Percentiles rank a stretch among this genome's conserved stretches.
These are phyloP conservation scores for Cladopsammia gracilis DNA, from an alignment of 64 coral and sea anemone genomes.

Conservation along the genomic window DNA sequence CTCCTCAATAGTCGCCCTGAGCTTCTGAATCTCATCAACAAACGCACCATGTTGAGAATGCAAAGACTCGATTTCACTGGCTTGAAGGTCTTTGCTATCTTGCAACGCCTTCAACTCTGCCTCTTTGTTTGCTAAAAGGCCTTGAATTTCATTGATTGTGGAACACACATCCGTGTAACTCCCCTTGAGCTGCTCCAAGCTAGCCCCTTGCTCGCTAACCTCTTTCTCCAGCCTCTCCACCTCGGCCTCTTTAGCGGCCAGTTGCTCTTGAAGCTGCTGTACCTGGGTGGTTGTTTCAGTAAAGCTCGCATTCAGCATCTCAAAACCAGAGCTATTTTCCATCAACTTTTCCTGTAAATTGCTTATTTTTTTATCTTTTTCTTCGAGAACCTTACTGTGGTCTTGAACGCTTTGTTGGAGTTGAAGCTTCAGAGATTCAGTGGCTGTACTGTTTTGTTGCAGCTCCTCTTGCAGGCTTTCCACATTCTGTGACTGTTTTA, in stretches of 20 bases:
- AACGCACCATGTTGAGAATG: constrained; percentile 1
- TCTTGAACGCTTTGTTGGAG: constrained; percentile 17
- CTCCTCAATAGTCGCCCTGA: background rate
- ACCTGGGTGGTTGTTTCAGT: constrained; percentile 21
- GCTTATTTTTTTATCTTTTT: constrained; percentile 79
- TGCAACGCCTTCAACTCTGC: background rate
- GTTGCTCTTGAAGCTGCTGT: constrained; percentile 43
- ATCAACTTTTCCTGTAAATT: constrained; percentile 58
- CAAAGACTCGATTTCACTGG: constrained; percentile 7
- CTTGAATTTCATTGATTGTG: constrained; percentile 32
- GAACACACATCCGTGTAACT: constrained; percentile 47
- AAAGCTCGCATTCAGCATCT: constrained; percentile 56
- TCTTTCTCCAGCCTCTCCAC: constrained; percentile 53
- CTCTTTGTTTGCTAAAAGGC: constrained; percentile 5
- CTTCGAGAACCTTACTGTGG: constrained; percentile 20
- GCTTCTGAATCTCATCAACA: constrained; percentile 9
- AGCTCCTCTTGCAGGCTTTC: constrained; percentile 41
- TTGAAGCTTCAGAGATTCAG: constrained; percentile 44
- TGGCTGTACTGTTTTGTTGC: background rate
- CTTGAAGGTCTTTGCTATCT: background rate
- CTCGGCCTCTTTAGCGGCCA: constrained; percentile 30
- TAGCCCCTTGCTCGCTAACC: constrained; percentile 9
- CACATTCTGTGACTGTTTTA: background rate
- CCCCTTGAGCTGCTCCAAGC: constrained; percentile 22
- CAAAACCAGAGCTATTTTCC: constrained; percentile 69